A percentile compares a stretch with the other conserved stretches of the same genome.
These are phyloP conservation scores for Nezara viridula DNA, from an alignment of 2,888 invertebrate genomes.

Conservation along the genomic window DNA sequence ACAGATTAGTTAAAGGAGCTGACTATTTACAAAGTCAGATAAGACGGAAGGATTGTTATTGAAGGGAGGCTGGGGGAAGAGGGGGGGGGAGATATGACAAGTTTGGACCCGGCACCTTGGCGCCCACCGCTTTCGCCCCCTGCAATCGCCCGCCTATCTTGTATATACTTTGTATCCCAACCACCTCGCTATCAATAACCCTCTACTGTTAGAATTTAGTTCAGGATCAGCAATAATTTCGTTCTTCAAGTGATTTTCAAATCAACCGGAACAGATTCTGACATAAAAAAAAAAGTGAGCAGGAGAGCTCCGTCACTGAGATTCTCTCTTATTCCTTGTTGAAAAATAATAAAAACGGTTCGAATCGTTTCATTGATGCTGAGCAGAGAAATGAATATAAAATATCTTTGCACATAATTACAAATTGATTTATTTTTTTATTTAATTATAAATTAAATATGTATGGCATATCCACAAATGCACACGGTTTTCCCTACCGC, in stretches of 20 bases:
- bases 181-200: neutral
- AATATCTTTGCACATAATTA: no score
- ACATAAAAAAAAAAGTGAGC: no score
- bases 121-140: neutral
- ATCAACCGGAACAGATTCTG: neutral
- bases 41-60: constrained; percentile 37
- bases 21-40: constrained; percentile 19
- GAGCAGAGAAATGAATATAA: no score
- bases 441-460: no score
- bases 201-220: neutral
- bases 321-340: no score
- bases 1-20: constrained; percentile 1
- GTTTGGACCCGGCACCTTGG: neutral
- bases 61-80: neutral
- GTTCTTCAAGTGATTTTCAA: neutral
- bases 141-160: neutral
- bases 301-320: no score
- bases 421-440: no score
- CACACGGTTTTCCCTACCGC: no score
- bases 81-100: neutral
- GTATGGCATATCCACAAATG: no score
- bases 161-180: neutral
- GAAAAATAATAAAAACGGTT: no score
- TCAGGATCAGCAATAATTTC: neutral
- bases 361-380: no score